Conservation (phyloP, 2,113 vertebrate genomes). For the Struthio camelus region DNA sequence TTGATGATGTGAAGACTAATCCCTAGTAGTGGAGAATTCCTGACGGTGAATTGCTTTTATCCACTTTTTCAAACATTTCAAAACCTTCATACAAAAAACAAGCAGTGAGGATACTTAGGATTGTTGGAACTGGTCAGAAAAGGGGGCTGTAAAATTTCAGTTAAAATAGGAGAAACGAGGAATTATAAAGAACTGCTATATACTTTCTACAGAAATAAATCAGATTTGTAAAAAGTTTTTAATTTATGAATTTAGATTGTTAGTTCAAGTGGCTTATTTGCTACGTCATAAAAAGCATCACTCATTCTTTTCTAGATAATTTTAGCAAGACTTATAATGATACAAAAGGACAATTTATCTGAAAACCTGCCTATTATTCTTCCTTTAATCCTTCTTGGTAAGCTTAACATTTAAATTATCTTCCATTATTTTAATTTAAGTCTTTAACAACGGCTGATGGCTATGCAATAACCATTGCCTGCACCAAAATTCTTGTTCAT, state of each 20-base stretch:
- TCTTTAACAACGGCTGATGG: background rate
- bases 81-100: background rate
- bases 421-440: background rate
- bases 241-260: background rate
- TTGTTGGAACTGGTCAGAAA: background rate
- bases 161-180: background rate
- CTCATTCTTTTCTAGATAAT: background rate
- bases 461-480: background rate
- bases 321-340: background rate
- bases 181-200: background rate
- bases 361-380: background rate
- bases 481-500: background rate
- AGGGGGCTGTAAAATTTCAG: background rate
- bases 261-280: background rate
- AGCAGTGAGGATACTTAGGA: background rate
- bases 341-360: background rate
- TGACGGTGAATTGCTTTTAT: background rate
- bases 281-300: background rate
- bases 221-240: background rate
- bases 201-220: background rate
- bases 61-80: background rate
- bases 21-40: background rate
- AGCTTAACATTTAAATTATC: constrained; percentile 1
- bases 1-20: background rate
- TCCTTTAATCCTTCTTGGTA: background rate